Conservation (phyloP, 2,113 vertebrate genomes). For the Pantherophis guttatus region DNA sequence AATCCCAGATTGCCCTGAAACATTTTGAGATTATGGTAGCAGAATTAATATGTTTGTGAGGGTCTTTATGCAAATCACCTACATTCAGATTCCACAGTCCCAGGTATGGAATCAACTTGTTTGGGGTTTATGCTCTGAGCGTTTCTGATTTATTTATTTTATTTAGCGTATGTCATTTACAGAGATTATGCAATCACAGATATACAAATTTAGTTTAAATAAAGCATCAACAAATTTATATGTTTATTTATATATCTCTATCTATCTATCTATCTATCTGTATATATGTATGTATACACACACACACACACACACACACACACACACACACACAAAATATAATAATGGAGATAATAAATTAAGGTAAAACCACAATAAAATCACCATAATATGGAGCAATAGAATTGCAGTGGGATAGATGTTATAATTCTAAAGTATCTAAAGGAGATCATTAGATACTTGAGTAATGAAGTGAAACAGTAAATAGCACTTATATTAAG, state of each 20-base stretch:
- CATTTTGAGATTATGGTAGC: not conserved
- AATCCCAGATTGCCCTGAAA: not conserved
- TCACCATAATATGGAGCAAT: not conserved
- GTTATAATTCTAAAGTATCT: not conserved
- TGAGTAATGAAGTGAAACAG: not conserved
- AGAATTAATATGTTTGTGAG: not conserved
- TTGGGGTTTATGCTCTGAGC: not conserved
- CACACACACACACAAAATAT: not conserved
- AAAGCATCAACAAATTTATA: not conserved
- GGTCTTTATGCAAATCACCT: not conserved
- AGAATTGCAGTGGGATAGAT: not conserved
- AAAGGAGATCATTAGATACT: not conserved
- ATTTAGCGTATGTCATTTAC: not conserved
- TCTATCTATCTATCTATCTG: not conserved
- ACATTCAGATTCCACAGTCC: not conserved
- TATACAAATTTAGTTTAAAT: not conserved
- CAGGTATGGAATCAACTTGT: not conserved
- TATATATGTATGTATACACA: too few relatives aligned
- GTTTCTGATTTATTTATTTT: not conserved
- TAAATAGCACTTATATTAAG: constrained; percentile 20
- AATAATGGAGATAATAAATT: not conserved
- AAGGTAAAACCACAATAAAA: not conserved
- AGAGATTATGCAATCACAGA: not conserved
- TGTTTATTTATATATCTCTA: not conserved
- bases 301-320: not conserved